Evolutionary conservation across 2,888 invertebrate genomes (phyloP).

Genomic region (Tyria jacobaeae): DNA sequence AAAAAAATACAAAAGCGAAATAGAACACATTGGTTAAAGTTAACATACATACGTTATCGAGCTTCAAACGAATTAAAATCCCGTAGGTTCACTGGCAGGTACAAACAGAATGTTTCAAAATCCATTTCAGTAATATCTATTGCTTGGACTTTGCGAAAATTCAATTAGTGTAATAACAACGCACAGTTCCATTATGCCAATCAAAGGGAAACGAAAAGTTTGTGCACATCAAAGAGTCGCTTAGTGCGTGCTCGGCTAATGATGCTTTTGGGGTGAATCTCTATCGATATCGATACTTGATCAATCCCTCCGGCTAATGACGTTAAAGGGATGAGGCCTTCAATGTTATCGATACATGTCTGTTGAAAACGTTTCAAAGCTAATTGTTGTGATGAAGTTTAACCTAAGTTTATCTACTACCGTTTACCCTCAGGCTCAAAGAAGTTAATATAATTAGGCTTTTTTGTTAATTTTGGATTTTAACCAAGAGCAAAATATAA

Average conservation of each 20-base stretch:
- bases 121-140: constrained; percentile 38
- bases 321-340: constrained; percentile 38
- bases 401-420: background rate
- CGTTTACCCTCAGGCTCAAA: background rate
- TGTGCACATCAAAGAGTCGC: constrained; percentile 81
- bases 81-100: constrained; percentile 40
- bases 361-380: constrained; percentile 10
- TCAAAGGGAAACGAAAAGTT: constrained; percentile 83
- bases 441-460: background rate
- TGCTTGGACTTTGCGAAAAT: constrained; percentile 73
- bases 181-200: constrained; percentile 81
- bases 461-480: too few species aligned
- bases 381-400: background rate
- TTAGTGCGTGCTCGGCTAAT: constrained; percentile 72
- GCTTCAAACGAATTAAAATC: constrained; percentile 41
- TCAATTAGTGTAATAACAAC: constrained; percentile 84
- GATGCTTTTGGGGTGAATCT: constrained; percentile 60
- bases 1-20: constrained; percentile 10
- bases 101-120: constrained; percentile 51
- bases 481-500: too few species aligned
- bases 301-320: constrained; percentile 43
- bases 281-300: constrained; percentile 51
- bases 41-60: constrained; percentile 34
- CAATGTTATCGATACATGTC: constrained; percentile 28
- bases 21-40: constrained; percentile 26